Evolutionary conservation across 2,113 vertebrate species (phyloP), one percentile per base, ranked within the genome.

Genomic region (Ceyx cyanopectus): DNA sequence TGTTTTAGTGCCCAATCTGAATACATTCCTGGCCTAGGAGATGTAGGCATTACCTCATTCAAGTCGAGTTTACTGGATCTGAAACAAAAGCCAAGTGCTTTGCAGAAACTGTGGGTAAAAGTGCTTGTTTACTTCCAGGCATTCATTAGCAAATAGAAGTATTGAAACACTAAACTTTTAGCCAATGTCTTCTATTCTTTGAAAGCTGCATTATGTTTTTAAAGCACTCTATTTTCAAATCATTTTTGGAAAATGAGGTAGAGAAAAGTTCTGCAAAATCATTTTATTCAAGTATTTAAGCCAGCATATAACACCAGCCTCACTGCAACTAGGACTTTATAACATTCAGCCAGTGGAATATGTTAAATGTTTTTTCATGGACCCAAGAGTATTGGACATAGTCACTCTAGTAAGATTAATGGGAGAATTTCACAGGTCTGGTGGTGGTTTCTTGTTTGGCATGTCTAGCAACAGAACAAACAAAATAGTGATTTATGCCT

Each of bases 401-500:
- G 41, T 80, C 45, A 50, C 27, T 75, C 30, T 1, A 1, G 41
- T 29, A 61, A 61, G 40, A 84, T 75, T 74, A 91, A 78, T 61
- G 65, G 40, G n/a, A 60, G 57, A 81, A 74, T 63, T 87, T 91
- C 91, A 61, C 45, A 29, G 11, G 57, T 51, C 41, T 62, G 63
- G 29, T 26, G 7, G 72, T 83, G 72, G 21, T 92, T 92, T 93
- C 91, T 94, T 94, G 81, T 87, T 93, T 60, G 66, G 58, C 75
- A 62, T 81, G 89, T 92, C 87, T 91, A 87, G 89, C 85, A 85
- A 56, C 51, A 93, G 81, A 95, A 77, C 89, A 93, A 94, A 91
- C 78, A 89, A 89, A 91, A 83, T 50, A 79, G 62, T 95, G 89
- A 94, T 96, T 93, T 94, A 95, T 93, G 87, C n/a, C 54, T 65